These are phyloP conservation scores for Sarcophaga variegata DNA, from an alignment of 2,888 invertebrate species.

Conservation along the genomic window DNA sequence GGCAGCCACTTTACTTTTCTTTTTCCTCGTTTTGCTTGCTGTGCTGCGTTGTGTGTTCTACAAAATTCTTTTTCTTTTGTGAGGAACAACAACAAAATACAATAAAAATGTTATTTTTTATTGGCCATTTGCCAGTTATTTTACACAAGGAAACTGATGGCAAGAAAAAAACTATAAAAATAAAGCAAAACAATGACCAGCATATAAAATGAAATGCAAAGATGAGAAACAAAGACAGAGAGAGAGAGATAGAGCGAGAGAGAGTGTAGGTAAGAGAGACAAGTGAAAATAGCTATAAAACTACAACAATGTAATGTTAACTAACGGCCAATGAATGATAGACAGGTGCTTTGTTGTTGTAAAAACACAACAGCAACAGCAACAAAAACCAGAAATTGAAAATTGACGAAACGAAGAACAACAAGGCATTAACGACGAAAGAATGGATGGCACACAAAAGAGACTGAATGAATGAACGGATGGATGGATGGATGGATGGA, in stretches of 20 bases:
- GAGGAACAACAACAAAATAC: conserved; percentile 6
- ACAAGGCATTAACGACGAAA: neutral
- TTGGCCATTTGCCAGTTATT: conserved; percentile 24
- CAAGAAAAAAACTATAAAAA: conserved; percentile 53
- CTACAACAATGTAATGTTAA: conserved; percentile 19
- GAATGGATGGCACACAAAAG: too few relatives aligned
- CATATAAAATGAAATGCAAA: conserved; percentile 17
- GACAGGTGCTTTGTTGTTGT: conserved; percentile 50
- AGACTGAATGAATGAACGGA: too few relatives aligned
- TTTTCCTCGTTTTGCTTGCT: neutral
- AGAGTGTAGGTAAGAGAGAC: too few relatives aligned
- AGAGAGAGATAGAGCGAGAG: too few relatives aligned
- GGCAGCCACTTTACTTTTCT: neutral
- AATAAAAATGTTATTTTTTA: neutral
- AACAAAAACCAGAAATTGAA: conserved; percentile 21
- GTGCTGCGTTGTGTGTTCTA: neutral
- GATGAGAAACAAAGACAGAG: neutral
- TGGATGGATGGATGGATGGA: neutral
- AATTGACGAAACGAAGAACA: conserved; percentile 31
- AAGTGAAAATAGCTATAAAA: neutral
- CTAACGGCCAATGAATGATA: conserved; percentile 26
- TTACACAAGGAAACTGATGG: conserved; percentile 31
- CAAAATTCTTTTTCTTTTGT: neutral
- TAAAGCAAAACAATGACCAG: conserved; percentile 36
- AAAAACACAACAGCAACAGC: neutral